A percentile compares a stretch with the other conserved stretches of the same genome.
phyloP scores from a whole-genome alignment of 2,888 invertebrate genomes.

The Philonicus albiceps region DNA sequence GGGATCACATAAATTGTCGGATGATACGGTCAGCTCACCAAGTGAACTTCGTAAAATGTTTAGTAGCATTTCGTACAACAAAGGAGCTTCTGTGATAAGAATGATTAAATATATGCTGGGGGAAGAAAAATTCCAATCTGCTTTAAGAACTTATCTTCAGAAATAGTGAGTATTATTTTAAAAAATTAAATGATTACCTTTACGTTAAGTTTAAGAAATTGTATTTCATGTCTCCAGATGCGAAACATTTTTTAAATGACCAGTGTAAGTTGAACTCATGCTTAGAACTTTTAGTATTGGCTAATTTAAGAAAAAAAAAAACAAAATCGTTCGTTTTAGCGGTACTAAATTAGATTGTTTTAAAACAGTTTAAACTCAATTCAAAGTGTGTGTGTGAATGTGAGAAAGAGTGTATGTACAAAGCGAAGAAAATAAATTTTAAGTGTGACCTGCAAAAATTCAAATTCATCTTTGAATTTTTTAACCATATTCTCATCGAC shows the following conservation, averaged over 20 bases:
- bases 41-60: constrained; percentile 70
- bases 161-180: constrained; percentile 22
- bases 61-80: constrained; percentile 73
- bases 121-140: constrained; percentile 64
- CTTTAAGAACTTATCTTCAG: constrained; percentile 67
- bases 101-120: constrained; percentile 74
- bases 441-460: background rate
- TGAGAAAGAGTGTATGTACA: background rate
- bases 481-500: background rate
- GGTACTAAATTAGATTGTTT: too few species aligned
- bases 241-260: too few species aligned
- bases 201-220: background rate
- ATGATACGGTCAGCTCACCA: constrained; percentile 67
- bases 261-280: too few species aligned
- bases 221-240: too few species aligned
- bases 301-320: too few species aligned
- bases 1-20: constrained; percentile 69
- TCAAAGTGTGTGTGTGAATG: background rate
- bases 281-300: too few species aligned
- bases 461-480: background rate
- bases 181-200: background rate
- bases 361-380: too few species aligned
- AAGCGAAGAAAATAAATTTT: background rate
- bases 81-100: constrained; percentile 72
- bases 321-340: background rate